phyloP scores from a whole-genome alignment of 2,113 vertebrate genomes.

The Cryptotis parvus region DNA sequence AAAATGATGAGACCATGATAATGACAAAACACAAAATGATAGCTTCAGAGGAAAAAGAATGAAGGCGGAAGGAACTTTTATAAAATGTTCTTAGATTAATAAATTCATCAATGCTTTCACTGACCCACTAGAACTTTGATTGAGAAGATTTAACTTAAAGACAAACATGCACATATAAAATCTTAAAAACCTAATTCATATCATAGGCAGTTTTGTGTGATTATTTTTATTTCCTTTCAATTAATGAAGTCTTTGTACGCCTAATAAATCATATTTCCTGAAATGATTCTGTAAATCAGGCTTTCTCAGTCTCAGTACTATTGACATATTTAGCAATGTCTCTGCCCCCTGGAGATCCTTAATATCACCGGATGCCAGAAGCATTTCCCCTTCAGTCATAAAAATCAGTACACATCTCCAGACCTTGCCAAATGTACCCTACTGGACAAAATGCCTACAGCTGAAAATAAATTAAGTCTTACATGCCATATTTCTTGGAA shows the following conservation, averaged over 20 bases:
- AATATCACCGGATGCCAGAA: too few relatives aligned
- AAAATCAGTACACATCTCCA: neutral
- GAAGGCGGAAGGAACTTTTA: neutral
- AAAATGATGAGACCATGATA: neutral
- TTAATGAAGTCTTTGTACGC: neutral
- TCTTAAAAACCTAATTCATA: neutral
- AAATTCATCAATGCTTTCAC: neutral
- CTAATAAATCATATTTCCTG: neutral
- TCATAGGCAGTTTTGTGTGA: neutral
- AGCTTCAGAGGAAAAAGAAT: neutral
- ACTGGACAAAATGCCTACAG: neutral
- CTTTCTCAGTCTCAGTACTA: neutral
- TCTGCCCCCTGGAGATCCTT: neutral
- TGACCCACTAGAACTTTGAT: neutral
- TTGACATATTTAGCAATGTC: neutral
- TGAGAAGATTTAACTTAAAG: neutral
- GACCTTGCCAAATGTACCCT: neutral
- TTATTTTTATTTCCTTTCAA: slow-evolving; percentile 16
- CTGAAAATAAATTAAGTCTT: neutral
- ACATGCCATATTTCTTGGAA: neutral
- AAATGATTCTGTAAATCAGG: neutral
- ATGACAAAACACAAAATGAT: neutral
- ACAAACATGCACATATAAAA: neutral
- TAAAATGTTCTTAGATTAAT: neutral
- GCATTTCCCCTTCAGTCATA: neutral